phyloP scores from a whole-genome alignment of 1,140 invertebrate genomes.

The Muscidifurax raptorellus region DNA sequence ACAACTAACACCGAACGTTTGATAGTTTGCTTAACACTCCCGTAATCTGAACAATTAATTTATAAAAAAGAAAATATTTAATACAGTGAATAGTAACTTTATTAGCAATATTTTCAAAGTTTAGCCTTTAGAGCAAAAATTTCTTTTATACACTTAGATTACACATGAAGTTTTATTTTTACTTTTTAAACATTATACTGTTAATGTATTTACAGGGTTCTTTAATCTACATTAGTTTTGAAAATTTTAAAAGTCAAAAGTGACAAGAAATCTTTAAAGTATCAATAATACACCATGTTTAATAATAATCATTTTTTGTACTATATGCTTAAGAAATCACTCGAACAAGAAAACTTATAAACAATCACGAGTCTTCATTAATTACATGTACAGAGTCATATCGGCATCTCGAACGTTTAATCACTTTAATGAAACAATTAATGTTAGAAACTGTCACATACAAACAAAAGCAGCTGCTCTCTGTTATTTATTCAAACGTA shows the following conservation, averaged over 20 bases:
- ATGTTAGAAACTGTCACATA: background rate
- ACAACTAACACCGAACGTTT: background rate
- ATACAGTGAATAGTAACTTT: slow-evolving; percentile 11
- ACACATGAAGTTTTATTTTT: slow-evolving; percentile 27
- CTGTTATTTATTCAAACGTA: background rate
- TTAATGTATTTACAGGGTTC: slow-evolving; percentile 27
- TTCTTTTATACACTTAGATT: slow-evolving; percentile 41
- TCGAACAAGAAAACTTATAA: background rate
- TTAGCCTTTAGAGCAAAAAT: slow-evolving; percentile 8
- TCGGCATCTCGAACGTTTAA: background rate
- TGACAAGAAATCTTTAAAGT: slow-evolving; percentile 7
- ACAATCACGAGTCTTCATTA: background rate
- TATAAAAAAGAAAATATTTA: slow-evolving; percentile 12
- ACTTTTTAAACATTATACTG: slow-evolving; percentile 24
- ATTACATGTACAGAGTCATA: background rate
- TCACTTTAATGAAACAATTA: slow-evolving; percentile 39
- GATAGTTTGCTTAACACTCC: background rate
- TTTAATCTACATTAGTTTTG: background rate
- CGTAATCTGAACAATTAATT: background rate
- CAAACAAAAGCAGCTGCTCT: background rate
- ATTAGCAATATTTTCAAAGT: background rate
- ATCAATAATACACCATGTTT: background rate
- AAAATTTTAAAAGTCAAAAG: slow-evolving; percentile 18
- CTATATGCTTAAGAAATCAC: background rate
- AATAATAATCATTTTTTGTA: slow-evolving; percentile 20